These are phyloP conservation scores for Aproaerema taeniolella DNA, from an alignment of 2,888 invertebrate genomes.

Conservation along the genomic window DNA sequence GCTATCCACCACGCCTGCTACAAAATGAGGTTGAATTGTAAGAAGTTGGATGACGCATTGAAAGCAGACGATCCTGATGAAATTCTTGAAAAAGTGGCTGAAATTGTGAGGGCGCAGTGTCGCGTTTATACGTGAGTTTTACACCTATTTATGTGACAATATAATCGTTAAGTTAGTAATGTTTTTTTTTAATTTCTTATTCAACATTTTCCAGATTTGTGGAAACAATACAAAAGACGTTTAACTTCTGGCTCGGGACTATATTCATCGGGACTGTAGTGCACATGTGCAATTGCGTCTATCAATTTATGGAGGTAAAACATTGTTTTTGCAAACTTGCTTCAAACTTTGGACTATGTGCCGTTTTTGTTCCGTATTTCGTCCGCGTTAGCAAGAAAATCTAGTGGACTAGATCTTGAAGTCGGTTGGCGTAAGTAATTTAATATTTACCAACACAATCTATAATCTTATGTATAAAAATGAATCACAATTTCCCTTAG, in stretches of 20 bases:
- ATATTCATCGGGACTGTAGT: conserved; percentile 47
- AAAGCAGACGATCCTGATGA: conserved; percentile 9
- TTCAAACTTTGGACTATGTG: not conserved
- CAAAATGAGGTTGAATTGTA: conserved; percentile 45
- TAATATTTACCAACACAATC: not conserved
- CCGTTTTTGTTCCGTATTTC: not conserved
- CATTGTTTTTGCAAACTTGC: too few species aligned
- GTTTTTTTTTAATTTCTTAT: too few species aligned
- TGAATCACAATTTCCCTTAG: too few species aligned
- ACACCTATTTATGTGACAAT: too few species aligned
- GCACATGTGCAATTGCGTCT: conserved; percentile 50
- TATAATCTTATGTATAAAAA: not conserved
- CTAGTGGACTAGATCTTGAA: not conserved
- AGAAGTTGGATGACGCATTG: conserved; percentile 37
- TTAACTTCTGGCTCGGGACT: conserved; percentile 46
- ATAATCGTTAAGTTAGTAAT: too few species aligned
- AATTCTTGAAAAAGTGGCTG: conserved; percentile 23
- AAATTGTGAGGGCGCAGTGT: conserved; percentile 43
- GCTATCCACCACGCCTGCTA: conserved; percentile 47
- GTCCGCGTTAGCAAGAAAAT: not conserved
- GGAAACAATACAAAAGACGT: conserved; percentile 41
- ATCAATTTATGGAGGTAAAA: conserved; percentile 49
- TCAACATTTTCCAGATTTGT: too few species aligned
- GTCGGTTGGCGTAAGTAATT: not conserved
- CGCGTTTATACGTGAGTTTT: conserved; percentile 39